phyloP scores from a whole-genome alignment of 2,113 vertebrate genomes.

The Mesoclemmys tuberculata region DNA sequence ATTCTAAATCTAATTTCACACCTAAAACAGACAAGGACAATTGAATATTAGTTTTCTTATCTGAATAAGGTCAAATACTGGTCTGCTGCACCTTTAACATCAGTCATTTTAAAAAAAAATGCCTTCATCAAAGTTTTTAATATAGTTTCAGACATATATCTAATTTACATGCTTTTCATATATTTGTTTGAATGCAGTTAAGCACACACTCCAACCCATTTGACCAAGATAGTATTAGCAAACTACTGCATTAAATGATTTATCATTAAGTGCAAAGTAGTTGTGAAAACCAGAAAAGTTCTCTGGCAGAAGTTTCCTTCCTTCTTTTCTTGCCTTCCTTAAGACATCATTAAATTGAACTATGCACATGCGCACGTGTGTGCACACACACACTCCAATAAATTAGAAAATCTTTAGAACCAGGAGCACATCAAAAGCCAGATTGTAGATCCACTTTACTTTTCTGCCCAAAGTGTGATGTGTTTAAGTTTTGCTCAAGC shows the following conservation, averaged over 20 bases:
- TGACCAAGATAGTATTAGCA: not conserved
- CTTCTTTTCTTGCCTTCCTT: not conserved
- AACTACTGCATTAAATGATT: not conserved
- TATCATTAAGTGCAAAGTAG: not conserved
- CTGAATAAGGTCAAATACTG: not conserved
- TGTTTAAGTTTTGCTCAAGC: not conserved
- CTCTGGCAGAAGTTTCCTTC: not conserved
- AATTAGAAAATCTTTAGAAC: not conserved
- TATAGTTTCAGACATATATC: not conserved
- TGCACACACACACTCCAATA: not conserved
- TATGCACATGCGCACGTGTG: not conserved
- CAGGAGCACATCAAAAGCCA: not conserved
- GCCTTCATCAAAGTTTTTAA: too few relatives aligned
- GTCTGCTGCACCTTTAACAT: not conserved
- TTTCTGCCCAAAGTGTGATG: not conserved
- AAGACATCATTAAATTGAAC: not conserved
- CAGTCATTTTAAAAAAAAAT: not conserved
- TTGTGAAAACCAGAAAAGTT: not conserved
- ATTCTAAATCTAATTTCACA: not conserved
- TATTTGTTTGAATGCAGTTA: not conserved
- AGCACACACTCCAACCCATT: not conserved
- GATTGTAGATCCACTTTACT: not conserved
- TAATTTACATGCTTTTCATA: not conserved
- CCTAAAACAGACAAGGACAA: constrained; percentile 46
- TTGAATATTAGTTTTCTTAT: not conserved